These are phyloP conservation scores for Drymodes brunneopygia DNA, from an alignment of 2,113 vertebrate species.

Conservation along the genomic window DNA sequence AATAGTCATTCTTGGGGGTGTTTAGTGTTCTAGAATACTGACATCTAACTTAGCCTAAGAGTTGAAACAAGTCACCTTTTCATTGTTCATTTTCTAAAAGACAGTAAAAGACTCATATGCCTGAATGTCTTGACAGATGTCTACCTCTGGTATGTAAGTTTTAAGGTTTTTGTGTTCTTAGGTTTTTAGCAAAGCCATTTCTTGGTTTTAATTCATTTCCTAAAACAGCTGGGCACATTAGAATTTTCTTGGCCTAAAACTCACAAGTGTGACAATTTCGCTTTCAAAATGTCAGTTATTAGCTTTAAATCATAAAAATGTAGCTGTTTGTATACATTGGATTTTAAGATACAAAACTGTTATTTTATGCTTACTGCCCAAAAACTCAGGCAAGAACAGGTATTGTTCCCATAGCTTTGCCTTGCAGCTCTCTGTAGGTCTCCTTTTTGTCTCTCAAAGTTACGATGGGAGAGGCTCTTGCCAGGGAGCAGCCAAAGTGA, in stretches of 20 bases:
- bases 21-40: not conserved
- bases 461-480: not conserved
- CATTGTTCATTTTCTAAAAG: not conserved
- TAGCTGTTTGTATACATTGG: not conserved
- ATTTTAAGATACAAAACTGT: not conserved
- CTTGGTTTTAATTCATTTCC: not conserved
- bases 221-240: not conserved
- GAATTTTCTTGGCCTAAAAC: not conserved
- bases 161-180: not conserved
- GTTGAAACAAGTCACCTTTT: not conserved
- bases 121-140: not conserved
- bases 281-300: not conserved
- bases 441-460: not conserved
- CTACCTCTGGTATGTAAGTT: not conserved
- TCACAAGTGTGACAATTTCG: not conserved
- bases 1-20: not conserved
- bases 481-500: not conserved
- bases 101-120: fast-evolving
- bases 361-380: not conserved
- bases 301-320: not conserved
- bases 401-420: not conserved
- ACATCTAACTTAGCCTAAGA: not conserved
- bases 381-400: not conserved
- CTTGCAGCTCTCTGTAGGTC: not conserved
- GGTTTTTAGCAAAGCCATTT: no score